Base-by-base conservation (phyloP, 2,797 vertebrate species). In the Gymnoscopelus braueri region DNA sequence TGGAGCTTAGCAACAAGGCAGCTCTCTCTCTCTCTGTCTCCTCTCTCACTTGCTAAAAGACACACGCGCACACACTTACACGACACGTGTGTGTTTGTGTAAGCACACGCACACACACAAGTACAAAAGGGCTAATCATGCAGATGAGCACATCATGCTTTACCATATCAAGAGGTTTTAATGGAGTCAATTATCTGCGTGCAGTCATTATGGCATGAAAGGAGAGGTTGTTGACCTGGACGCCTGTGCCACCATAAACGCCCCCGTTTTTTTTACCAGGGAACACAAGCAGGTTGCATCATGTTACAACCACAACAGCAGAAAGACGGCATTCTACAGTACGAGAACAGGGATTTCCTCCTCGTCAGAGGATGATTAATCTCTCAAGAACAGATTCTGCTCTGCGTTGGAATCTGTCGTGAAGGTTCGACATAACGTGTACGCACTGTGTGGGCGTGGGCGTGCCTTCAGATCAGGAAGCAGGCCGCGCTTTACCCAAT, bases 141-240 rank as follows among this genome's bases (percentile, higher is more conserved):
- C 80, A 88, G 87, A 88, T 84, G 72, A 90, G 77, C 14, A 6
- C 84, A 79, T 77, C 80, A 71, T 1, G 63, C 80, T 90, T 92
- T 88, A 87, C 72, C 88, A 92, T 91, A 88, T 90, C 81, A 90
- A 89, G 86, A 84, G 80, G 74, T 64, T 73, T 86, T 89, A 88
- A 91, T 82, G 72, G 85, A 84, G 63, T 71, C 82, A 86, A 89
- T 92, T 90, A 91, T 82, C 63, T 50, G 63, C 80, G 76, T 63
- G 77, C 47, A 10, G 78, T 77, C 80, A 84, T 87, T 91, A 85
- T 63, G 69, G 81, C 59, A 75, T 78, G 39, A 83, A 90, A 86
- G 79, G 80, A 74, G 79, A 88, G 79, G 89, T 78, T 24, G 67
- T 83, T 87, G 83, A 91, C 86, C 86, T 84, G 71, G 9, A 70